phyloP scores from a whole-genome alignment of 2,113 vertebrate species.

The Halcyon malimbica region DNA sequence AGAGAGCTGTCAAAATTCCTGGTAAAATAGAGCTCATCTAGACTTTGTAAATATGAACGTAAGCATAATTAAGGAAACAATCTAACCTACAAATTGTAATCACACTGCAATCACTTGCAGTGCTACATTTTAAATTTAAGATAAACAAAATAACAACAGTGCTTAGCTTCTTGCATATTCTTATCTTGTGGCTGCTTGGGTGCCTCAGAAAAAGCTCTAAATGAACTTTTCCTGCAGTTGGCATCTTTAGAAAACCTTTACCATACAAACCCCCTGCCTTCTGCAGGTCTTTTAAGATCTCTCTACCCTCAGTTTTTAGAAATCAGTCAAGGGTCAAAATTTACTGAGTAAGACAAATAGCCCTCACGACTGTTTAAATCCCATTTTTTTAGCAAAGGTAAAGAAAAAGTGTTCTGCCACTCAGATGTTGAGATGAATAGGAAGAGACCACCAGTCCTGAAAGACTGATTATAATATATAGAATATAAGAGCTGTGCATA shows the following conservation, averaged over 20 bases:
- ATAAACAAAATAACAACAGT: conserved; percentile 3
- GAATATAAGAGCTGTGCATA: no score
- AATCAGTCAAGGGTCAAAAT: not conserved
- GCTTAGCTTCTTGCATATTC: not conserved
- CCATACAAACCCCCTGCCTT: not conserved
- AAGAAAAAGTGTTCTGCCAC: not conserved
- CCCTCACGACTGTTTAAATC: not conserved
- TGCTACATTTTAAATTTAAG: not conserved
- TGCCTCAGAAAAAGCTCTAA: not conserved
- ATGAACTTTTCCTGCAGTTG: not conserved
- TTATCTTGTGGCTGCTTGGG: not conserved
- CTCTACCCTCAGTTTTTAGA: not conserved
- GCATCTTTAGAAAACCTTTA: not conserved
- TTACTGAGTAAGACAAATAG: not conserved
- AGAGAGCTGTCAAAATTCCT: not conserved
- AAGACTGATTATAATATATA: not conserved
- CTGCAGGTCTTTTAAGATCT: not conserved
- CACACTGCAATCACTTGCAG: not conserved
- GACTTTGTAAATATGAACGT: not conserved
- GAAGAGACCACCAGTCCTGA: not conserved
- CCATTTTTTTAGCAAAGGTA: not conserved
- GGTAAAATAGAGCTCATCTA: not conserved
- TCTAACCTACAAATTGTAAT: not conserved
- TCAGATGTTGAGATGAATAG: not conserved
- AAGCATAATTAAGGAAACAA: not conserved